Base-by-base conservation (phyloP, 2,797 vertebrate species). In the Dallia pectoralis region DNA sequence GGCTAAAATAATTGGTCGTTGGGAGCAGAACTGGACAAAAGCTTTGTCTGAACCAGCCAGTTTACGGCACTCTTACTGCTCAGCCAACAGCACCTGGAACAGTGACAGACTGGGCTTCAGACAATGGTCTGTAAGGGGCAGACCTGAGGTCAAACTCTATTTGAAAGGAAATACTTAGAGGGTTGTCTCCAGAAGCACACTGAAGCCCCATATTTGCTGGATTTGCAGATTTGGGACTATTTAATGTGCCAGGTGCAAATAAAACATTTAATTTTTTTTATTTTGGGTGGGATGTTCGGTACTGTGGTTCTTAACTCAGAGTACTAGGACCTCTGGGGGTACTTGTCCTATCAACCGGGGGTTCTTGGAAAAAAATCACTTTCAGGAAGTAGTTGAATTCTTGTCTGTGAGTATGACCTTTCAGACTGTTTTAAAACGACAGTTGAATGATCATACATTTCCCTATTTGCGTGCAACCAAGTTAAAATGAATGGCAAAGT, bases 1-100 rank as follows among this genome's bases (percentile, higher is more conserved):
- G 79, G 80, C 83, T 74, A 77, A 81, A 85, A 85, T 85, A 89
- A 87, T 82, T 87, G 85, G 81, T 73, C 81, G 22, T 71, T 80
- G 19, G 77, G 78, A 22, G 74, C 64, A 40, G 69, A 79, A 59
- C 53, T 27, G 12, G 53, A 59, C 8, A 30, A 14, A 29, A 71
- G 11, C 53, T 59, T 27, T 59, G 53, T 27, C 53, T 59, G 53
- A 59, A 59, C 53, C 53, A 59, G 53, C 53, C 53, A 59, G 53
- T 22, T 59, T 9, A 59, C 53, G 25, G 53, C 53, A 25, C 22
- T 59, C 53, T 59, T n/a, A 25, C 53, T 4, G 25, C 53, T 59
- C 18, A 59, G 53, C n/a, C 11, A 5, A 59, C 22, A 59, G 53
- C 53, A 59, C 53, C 53, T 59, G 53, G 53, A 59, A 59, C 11